Percentiles rank a stretch among this genome's conserved stretches.
phyloP scores from a whole-genome alignment of 2,888 invertebrate genomes.

The Metallyticus violacea region DNA sequence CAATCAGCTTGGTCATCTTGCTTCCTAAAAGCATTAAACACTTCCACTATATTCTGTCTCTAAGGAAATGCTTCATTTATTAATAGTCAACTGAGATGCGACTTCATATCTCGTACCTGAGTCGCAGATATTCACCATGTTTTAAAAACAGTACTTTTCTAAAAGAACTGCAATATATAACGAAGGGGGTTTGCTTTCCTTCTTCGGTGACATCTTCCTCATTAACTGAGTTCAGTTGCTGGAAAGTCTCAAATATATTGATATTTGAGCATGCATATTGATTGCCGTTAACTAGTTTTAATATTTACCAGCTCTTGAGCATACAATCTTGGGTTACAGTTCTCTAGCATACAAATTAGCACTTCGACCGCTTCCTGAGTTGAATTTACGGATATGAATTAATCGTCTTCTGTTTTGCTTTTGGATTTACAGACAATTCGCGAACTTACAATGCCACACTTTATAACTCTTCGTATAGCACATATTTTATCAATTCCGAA shows the following conservation, averaged over 20 bases:
- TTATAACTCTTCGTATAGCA: neutral
- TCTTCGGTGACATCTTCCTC: neutral
- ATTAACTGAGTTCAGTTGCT: neutral
- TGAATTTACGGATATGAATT: neutral
- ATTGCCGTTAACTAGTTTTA: neutral
- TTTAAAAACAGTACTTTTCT: no score
- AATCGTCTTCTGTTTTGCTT: neutral
- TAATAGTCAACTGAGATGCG: no score
- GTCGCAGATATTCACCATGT: no score
- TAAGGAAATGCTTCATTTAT: no score
- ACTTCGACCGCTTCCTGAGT: neutral
- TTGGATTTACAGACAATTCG: neutral
- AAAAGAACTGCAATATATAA: no score
- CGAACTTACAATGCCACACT: neutral
- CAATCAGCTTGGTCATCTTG: neutral
- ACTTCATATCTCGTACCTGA: no score
- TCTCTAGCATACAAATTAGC: neutral
- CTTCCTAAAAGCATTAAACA: no score
- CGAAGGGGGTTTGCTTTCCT: no score
- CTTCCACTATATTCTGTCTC: no score
- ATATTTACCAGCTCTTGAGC: neutral
- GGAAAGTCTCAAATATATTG: neutral
- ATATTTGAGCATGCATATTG: neutral
- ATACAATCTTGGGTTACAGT: neutral
- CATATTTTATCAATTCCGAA: neutral